Base-by-base conservation (phyloP, 2,888 invertebrate genomes). In the Pachliopta kotzebuea region DNA sequence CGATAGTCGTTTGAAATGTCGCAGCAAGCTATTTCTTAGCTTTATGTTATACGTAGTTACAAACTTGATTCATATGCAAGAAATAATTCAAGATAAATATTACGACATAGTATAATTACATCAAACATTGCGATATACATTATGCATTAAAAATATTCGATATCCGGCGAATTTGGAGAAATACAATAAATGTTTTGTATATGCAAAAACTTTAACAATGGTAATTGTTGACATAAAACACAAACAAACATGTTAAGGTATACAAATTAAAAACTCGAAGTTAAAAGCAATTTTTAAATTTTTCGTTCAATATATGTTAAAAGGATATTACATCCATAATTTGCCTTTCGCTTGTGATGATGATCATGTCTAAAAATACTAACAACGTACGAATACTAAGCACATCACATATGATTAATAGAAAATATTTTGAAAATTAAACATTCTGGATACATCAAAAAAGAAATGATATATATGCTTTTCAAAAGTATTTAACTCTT, bases 1-100 rank as follows among this genome's bases (percentile, higher is more conserved):
- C 78, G 83, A 84, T 85, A 81, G 81, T 79, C 72, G 78, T 78
- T 81, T 78, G 71, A 85, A 86, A 87, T 86, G 85, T 84, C 86
- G 86, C 75, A 80, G 79, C 76, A 78, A 81, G 76, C 75, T 67
- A 70, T 74, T 76, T 76, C 76, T 76, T 77, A 77, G 72, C 73
- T 75, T 70, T 70, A 69, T 70, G 72, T 60, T 56, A 29, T 56
- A 57, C 26, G 21, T n/a, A 60, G 63, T 45, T 52, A 8, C 29
- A 4, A 62, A 14, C n/a, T 23, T 49, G 29, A 21, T 9, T 26
- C 37, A 26, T 50, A 37, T 2, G 52, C 11, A 56, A 54, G 26
- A 17, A 18, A 26, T 54, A 18, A 42, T 42, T 14, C 4, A 14
- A 17, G 17, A 17, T 42, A 45, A 45, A n/a, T 45, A 45, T 45